Base-by-base conservation (phyloP, 2,113 vertebrate genomes). In the Ivindomyrus marchei region DNA sequence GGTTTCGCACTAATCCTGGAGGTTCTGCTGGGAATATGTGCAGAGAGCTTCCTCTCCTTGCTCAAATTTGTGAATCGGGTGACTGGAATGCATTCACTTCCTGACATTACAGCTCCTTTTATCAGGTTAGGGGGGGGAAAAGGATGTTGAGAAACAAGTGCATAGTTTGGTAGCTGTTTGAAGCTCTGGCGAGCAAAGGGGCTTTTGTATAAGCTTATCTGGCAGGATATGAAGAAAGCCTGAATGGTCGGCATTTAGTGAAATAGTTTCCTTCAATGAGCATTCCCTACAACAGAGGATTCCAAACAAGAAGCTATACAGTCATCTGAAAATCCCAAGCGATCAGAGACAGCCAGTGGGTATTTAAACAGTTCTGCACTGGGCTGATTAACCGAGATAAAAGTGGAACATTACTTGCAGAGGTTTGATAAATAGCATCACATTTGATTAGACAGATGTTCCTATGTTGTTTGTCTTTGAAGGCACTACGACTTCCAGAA, bases 261-360 rank as follows among this genome's bases (percentile, higher is more conserved):
- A 96, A 96, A 96, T 95, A 94, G 95, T 93, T 96, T 95, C 95
- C 95, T 95, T 96, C 94, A 96, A 93, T 93, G 91, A 94, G 90
- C 93, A 94, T 92, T 95, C 91, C 94, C 92, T 92, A 91, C 91
- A 92, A 94, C 93, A 93, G 90, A 92, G 92, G 92, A 94, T 92
- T 90, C 92, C 90, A 92, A 92, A 93, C 93, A 92, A 92, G 91
- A 93, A 91, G 94, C 93, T 93, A 93, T 91, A 92, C 91, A 89
- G 90, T 85, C 92, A 93, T 92, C 90, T 92, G 89, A 92, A 92
- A 80, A 89, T 66, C 62, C 90, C 31, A 83, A 53, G 74, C 49
- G 52, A 89, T 89, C 89, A 89, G 21, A 89, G 93, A 93, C 91
- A 93, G 92, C 94, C 91, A 1, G 24, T 92, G 95, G 95, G 93